Conservation (phyloP, 2,888 invertebrate species). For the Spilosoma lubricipeda region DNA sequence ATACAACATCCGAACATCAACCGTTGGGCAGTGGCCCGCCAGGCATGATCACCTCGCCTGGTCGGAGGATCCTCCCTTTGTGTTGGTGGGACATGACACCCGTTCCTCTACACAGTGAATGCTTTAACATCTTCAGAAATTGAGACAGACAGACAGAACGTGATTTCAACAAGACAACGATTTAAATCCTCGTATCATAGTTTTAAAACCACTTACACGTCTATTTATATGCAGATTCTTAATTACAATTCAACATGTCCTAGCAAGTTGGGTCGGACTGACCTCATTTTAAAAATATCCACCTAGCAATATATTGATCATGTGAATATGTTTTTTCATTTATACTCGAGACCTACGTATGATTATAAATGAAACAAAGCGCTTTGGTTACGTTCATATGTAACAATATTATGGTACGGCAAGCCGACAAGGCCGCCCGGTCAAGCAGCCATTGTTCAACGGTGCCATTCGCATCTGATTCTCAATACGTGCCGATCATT, state of each 20-base stretch:
- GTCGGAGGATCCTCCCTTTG: too few relatives aligned
- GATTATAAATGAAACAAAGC: slow-evolving; percentile 14
- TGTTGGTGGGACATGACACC: too few relatives aligned
- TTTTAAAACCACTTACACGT: not conserved
- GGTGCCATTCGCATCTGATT: slow-evolving; percentile 9
- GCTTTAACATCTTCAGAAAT: not conserved
- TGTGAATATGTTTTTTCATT: not conserved
- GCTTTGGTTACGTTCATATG: slow-evolving; percentile 13
- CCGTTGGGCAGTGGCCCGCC: too few relatives aligned
- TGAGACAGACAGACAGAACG: too few relatives aligned
- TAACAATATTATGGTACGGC: slow-evolving; percentile 31
- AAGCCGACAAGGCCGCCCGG: slow-evolving; percentile 50
- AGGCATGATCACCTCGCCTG: too few relatives aligned
- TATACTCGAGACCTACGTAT: not conserved
- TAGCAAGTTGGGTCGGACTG: not conserved
- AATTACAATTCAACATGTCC: not conserved
- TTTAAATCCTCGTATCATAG: not conserved
- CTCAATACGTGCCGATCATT: slow-evolving; percentile 12
- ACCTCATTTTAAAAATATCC: not conserved
- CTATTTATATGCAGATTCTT: not conserved
- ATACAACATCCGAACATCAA: too few relatives aligned
- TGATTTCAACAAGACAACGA: too few relatives aligned
- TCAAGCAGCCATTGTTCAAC: slow-evolving; percentile 37
- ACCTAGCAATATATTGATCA: not conserved
- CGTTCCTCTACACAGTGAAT: too few relatives aligned